phyloP scores from a whole-genome alignment of 2,797 vertebrate genomes.

The Hypotaenidia okinawae region DNA sequence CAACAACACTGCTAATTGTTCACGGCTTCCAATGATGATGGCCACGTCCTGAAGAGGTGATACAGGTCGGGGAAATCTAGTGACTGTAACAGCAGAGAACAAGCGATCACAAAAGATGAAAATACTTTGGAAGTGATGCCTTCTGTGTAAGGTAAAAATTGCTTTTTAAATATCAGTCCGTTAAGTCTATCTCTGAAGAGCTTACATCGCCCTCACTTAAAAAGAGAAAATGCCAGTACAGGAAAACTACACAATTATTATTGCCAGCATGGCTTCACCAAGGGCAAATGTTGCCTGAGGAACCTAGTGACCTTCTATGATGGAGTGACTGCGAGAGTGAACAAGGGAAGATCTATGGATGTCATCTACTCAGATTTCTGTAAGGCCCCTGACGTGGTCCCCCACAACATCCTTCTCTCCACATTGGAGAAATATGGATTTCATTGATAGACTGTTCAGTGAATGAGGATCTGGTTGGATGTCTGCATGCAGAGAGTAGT shows the following conservation, averaged over 20 bases:
- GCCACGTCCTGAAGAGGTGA: conserved; percentile 96
- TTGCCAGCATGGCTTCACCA: background rate
- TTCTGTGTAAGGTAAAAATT: background rate
- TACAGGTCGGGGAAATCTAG: conserved; percentile 92
- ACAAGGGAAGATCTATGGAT: background rate
- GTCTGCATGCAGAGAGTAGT: no score
- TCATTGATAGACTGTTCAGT: no score
- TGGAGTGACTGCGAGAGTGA: no score
- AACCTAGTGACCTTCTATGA: no score
- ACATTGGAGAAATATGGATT: no score
- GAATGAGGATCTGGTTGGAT: no score
- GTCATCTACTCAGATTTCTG: background rate
- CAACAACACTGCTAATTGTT: conserved; percentile 88
- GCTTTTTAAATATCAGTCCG: background rate
- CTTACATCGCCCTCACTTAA: background rate
- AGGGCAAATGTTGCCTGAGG: background rate
- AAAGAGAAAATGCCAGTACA: background rate
- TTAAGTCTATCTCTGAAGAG: background rate
- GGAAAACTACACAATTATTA: background rate
- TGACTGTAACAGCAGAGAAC: conserved; percentile 81
- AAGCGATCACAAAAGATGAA: background rate
- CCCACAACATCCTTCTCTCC: no score
- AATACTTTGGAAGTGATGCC: background rate
- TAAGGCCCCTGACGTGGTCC: no score
- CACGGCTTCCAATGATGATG: conserved; percentile 92